Evolutionary conservation across 2,113 vertebrate genomes (phyloP).

Genomic region (Dendropsophus ebraccatus): DNA sequence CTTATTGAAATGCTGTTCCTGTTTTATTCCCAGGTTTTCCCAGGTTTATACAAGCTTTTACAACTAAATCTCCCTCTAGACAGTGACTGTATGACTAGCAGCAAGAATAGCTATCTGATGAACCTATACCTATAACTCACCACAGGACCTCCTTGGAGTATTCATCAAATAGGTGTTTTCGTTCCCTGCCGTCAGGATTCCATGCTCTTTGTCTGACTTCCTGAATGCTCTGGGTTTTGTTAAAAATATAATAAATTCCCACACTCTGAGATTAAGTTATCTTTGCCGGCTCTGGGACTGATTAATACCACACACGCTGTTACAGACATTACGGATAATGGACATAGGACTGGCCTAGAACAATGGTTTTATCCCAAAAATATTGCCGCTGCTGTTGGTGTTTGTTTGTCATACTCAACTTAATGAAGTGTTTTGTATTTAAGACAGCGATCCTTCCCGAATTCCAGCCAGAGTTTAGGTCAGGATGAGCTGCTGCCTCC

Average conservation of each 20-base stretch:
- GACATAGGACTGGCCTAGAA: constrained; percentile 21
- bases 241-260: constrained; percentile 57
- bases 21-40: not conserved
- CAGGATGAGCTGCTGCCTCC: not conserved
- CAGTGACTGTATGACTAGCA: not conserved
- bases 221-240: constrained; percentile 54
- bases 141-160: constrained; percentile 4
- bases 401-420: constrained; percentile 2
- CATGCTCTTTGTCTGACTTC: constrained; percentile 59
- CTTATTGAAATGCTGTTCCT: not conserved
- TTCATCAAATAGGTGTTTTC: constrained; percentile 51
- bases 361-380: constrained; percentile 28
- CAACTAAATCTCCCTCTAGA: constrained; percentile 4
- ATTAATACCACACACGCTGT: constrained; percentile 26
- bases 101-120: constrained; percentile 19
- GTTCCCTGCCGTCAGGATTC: constrained; percentile 40
- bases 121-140: constrained; percentile 16
- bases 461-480: constrained; percentile 26
- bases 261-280: constrained; percentile 56
- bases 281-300: constrained; percentile 59
- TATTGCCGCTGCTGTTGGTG: constrained; percentile 18
- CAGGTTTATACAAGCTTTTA: constrained; percentile 20
- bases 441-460: constrained; percentile 30
- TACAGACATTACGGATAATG: constrained; percentile 33
- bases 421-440: constrained; percentile 30